Percentiles rank a stretch among this genome's conserved stretches.
Evolutionary conservation across 2,888 invertebrate species (phyloP).

Genomic region (Andrena dorsata): DNA sequence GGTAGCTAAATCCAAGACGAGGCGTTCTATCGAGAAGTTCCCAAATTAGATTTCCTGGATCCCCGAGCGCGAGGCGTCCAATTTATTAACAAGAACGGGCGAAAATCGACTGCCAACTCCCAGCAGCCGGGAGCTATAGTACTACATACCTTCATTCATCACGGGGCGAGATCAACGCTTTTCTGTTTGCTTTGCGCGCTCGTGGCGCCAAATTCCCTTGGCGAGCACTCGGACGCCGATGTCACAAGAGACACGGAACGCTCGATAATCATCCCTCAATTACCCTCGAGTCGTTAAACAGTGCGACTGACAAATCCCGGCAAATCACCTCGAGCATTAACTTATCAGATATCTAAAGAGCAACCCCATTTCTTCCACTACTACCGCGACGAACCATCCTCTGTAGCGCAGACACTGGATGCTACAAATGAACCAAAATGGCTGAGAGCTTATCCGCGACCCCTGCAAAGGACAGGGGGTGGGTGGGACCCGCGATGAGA

Average conservation of each 20-base stretch:
- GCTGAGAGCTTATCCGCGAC: too few species aligned
- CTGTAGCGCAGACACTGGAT: too few species aligned
- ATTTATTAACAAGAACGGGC: constrained; percentile 32
- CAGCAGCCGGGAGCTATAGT: neutral
- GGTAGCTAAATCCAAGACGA: constrained; percentile 1
- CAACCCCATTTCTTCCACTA: too few species aligned
- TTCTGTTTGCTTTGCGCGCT: neutral
- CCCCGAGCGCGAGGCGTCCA: constrained; percentile 5
- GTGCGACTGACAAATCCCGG: too few species aligned
- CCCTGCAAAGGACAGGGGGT: too few species aligned
- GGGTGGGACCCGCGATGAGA: neutral
- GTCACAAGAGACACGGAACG: neutral
- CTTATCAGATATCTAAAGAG: too few species aligned
- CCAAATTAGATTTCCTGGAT: constrained; percentile 51
- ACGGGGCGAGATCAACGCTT: constrained; percentile 21
- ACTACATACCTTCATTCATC: constrained; percentile 34
- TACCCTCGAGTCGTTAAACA: too few species aligned
- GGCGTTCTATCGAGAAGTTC: constrained; percentile 29
- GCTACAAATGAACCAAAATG: too few species aligned
- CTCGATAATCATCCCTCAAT: too few species aligned
- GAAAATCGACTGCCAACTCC: constrained; percentile 10
- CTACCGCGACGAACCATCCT: too few species aligned
- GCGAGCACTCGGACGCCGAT: constrained; percentile 2
- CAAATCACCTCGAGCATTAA: too few species aligned
- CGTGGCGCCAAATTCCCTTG: constrained; percentile 15